Evolutionary conservation across 2,113 vertebrate species (phyloP).

Genomic region (Neotoma lepida): DNA sequence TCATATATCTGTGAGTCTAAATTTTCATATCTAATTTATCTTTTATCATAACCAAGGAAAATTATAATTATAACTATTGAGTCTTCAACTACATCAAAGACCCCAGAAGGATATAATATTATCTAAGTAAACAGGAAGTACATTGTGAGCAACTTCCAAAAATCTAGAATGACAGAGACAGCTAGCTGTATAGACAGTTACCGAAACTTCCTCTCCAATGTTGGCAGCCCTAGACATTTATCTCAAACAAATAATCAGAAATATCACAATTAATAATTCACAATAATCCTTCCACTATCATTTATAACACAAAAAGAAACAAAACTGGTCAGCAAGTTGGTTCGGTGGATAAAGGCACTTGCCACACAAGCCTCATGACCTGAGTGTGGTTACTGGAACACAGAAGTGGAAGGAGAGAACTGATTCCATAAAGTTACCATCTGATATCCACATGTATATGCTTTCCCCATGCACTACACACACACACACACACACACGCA

Average conservation of each 20-base stretch:
- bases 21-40: too few relatives aligned
- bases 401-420: not conserved
- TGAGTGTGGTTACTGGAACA: not conserved
- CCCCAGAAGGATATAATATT: too few relatives aligned
- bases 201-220: too few relatives aligned
- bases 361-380: not conserved
- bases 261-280: conserved; percentile 18
- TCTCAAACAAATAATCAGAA: conserved; percentile 32
- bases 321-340: not conserved
- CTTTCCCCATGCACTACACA: not conserved
- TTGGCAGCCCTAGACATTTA: not conserved
- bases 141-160: too few relatives aligned
- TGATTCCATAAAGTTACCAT: not conserved
- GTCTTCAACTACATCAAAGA: too few relatives aligned
- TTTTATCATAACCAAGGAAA: too few relatives aligned
- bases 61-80: too few relatives aligned
- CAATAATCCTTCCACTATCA: not conserved
- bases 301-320: conserved; percentile 37
- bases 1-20: too few relatives aligned
- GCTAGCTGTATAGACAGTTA: too few relatives aligned
- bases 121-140: too few relatives aligned
- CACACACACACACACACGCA: not conserved
- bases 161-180: too few relatives aligned
- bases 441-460: not conserved
- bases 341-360: not conserved